Conservation (phyloP, 2,888 invertebrate species). For the Pandemis corylana region DNA sequence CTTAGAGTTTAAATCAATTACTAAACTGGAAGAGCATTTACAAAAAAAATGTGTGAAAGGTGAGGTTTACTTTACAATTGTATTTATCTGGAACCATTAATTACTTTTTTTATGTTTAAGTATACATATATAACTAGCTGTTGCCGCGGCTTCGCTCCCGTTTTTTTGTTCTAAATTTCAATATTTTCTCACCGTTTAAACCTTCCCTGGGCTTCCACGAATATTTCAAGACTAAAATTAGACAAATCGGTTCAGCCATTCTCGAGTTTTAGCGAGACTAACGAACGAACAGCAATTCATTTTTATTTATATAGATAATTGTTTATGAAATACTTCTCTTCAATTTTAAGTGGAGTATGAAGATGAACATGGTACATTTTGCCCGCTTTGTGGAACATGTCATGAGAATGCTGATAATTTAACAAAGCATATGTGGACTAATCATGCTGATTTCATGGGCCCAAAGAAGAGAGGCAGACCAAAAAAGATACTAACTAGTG, state of each 20-base stretch:
- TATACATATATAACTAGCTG: background rate
- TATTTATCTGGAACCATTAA: background rate
- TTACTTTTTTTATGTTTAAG: background rate
- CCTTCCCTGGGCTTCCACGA: too few relatives aligned
- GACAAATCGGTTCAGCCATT: too few relatives aligned
- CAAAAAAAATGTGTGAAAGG: conserved; percentile 62
- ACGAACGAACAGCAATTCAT: too few relatives aligned
- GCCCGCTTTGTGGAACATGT: conserved; percentile 69
- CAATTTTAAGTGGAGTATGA: conserved; percentile 63
- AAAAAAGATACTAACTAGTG: conserved; percentile 69
- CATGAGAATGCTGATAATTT: conserved; percentile 65
- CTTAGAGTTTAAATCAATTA: conserved; percentile 51
- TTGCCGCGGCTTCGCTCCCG: too few relatives aligned
- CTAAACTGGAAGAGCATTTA: conserved; percentile 55
- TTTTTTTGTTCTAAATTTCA: too few relatives aligned
- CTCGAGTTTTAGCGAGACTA: too few relatives aligned
- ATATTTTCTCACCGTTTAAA: too few relatives aligned
- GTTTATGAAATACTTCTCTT: conserved; percentile 14
- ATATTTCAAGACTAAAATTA: too few relatives aligned
- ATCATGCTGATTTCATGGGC: conserved; percentile 72
- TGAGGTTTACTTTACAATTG: conserved; percentile 37
- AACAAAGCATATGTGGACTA: conserved; percentile 73
- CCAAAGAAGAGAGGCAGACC: conserved; percentile 79
- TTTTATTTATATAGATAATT: too few relatives aligned
- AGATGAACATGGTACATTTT: conserved; percentile 62